These are phyloP conservation scores for Strigamia transsilvanica DNA, from an alignment of 2,888 invertebrate genomes.

Conservation along the genomic window DNA sequence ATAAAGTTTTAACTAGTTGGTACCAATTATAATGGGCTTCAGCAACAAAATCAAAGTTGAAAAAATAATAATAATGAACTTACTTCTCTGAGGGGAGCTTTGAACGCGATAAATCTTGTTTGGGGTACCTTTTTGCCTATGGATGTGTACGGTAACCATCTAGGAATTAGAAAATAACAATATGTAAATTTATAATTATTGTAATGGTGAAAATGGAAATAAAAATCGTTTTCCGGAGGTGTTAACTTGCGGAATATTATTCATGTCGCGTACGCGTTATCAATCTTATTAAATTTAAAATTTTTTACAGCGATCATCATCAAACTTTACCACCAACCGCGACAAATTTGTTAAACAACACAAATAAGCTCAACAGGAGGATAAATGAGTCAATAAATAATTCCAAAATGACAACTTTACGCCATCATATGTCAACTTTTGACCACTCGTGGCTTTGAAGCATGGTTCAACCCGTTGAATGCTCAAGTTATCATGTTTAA, in stretches of 20 bases:
- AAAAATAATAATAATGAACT: not conserved
- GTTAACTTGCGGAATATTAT: not conserved
- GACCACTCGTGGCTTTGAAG: not conserved
- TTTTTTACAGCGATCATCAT: constrained; percentile 24
- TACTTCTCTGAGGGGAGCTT: not conserved
- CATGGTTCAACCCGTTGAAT: not conserved
- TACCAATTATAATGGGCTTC: not conserved
- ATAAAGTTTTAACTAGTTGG: not conserved
- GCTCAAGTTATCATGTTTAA: not conserved
- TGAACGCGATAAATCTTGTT: not conserved
- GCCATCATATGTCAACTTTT: constrained; percentile 25
- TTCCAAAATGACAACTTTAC: constrained; percentile 26
- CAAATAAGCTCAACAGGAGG: constrained; percentile 18
- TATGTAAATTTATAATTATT: too few species aligned
- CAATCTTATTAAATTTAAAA: constrained; percentile 16
- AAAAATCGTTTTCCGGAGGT: not conserved
- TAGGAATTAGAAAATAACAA: not conserved
- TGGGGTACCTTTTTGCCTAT: not conserved
- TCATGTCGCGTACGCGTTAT: not conserved
- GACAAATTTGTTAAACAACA: constrained; percentile 21
- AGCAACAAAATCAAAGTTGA: not conserved
- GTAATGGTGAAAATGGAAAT: too few species aligned
- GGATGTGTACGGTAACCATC: not conserved
- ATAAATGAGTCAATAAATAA: constrained; percentile 21
- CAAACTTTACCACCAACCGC: not conserved